Evolutionary conservation across 2,113 vertebrate species (phyloP).

Genomic region (Cyprinus carpio): DNA sequence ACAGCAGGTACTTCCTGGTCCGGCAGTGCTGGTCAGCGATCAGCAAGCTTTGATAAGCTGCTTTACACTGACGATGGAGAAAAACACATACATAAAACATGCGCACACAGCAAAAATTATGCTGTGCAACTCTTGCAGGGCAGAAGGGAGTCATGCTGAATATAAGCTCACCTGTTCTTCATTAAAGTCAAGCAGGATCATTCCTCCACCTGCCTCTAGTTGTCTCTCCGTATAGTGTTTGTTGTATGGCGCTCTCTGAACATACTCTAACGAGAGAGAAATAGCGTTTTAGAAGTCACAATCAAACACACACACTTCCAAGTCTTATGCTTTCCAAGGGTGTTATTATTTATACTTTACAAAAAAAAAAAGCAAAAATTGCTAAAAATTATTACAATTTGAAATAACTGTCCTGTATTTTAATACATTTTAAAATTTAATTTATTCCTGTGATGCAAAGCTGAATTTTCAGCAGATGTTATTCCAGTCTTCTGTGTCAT

Average conservation of each 20-base stretch:
- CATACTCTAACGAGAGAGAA: conserved; percentile 75
- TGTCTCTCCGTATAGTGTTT: conserved; percentile 85
- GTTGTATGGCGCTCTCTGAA: conserved; percentile 86
- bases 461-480: too few species aligned
- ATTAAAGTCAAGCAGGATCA: conserved; percentile 92
- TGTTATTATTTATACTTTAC: neutral
- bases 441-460: too few species aligned
- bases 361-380: too few species aligned
- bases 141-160: neutral
- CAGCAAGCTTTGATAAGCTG: conserved; percentile 90
- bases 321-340: neutral
- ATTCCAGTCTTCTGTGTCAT: neutral
- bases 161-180: conserved; percentile 85
- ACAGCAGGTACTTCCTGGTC: conserved; percentile 91
- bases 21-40: conserved; percentile 96
- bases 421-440: too few species aligned
- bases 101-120: neutral
- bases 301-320: neutral
- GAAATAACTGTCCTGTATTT: too few species aligned
- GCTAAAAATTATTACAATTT: too few species aligned
- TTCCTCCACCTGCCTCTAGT: conserved; percentile 89
- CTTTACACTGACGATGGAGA: conserved; percentile 80
- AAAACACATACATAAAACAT: neutral
- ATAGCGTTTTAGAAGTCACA: neutral
- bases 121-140: neutral